Conservation (phyloP, 2,888 invertebrate genomes). For the Epinotia nisella region DNA sequence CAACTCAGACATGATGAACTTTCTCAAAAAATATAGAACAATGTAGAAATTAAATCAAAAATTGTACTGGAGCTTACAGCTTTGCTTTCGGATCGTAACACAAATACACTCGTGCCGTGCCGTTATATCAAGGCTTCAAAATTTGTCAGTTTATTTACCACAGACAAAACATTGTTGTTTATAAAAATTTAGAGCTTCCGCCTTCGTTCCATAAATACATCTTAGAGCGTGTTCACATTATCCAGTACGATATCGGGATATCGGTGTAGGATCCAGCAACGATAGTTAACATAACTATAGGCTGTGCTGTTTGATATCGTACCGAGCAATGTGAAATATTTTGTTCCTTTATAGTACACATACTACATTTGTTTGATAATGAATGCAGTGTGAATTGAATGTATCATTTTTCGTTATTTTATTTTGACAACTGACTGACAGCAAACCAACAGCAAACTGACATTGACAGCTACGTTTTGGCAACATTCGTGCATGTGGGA, state of each 20-base stretch:
- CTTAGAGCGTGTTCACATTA: no score
- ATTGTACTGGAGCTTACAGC: not conserved
- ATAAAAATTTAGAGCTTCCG: not conserved
- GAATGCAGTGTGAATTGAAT: no score
- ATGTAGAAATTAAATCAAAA: slow-evolving; percentile 5
- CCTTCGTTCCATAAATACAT: not conserved
- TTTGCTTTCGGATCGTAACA: not conserved
- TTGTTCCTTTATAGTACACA: not conserved
- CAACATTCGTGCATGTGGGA: slow-evolving; percentile 25
- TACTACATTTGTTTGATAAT: not conserved
- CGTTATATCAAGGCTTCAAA: slow-evolving; percentile 33
- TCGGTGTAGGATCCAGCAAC: no score
- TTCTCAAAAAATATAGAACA: slow-evolving; percentile 26
- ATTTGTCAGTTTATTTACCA: slow-evolving; percentile 39
- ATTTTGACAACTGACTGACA: not conserved
- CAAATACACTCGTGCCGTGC: slow-evolving; percentile 4
- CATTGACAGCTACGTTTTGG: slow-evolving; percentile 12
- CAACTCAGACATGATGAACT: slow-evolving; percentile 64
- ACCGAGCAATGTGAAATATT: no score
- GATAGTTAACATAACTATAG: no score
- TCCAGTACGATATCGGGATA: no score
- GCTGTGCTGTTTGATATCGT: no score
- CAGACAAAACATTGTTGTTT: slow-evolving; percentile 17
- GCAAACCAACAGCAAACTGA: not conserved
- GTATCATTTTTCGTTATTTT: not conserved